Evolutionary conservation across 2,888 invertebrate species (phyloP).

Genomic region (Drosophila paucipuncta): DNA sequence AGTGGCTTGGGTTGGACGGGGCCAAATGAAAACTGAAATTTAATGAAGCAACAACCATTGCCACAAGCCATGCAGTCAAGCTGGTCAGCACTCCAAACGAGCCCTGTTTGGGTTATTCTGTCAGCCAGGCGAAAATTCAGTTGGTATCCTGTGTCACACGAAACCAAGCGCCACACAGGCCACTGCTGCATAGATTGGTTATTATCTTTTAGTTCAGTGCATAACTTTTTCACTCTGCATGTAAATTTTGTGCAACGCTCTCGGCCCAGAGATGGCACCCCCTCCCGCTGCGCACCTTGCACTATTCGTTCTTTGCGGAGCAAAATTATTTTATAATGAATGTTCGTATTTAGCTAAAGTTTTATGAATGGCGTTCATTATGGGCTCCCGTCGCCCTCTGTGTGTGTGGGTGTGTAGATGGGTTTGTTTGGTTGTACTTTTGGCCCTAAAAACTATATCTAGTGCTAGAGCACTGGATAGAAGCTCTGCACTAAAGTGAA

Average conservation of each 20-base stretch:
- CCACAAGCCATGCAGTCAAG: constrained; percentile 17
- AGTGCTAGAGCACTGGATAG: constrained; percentile 29
- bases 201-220: constrained; percentile 73
- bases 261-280: constrained; percentile 34
- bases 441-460: constrained; percentile 44
- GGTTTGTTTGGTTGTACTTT: constrained; percentile 29
- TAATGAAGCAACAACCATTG: constrained; percentile 64
- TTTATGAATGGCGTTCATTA: constrained; percentile 81
- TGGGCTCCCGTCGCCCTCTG: constrained; percentile 9
- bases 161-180: constrained; percentile 23
- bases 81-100: not conserved
- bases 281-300: constrained; percentile 20
- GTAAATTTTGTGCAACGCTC: constrained; percentile 63
- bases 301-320: constrained; percentile 44
- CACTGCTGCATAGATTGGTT: constrained; percentile 67
- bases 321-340: constrained; percentile 80
- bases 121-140: constrained; percentile 24
- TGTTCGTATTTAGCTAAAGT: constrained; percentile 79
- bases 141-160: constrained; percentile 22
- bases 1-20: constrained; percentile 3
- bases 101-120: not conserved
- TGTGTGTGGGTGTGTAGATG: constrained; percentile 12
- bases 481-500: constrained; percentile 66
- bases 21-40: constrained; percentile 58
- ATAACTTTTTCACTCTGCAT: constrained; percentile 77